Evolutionary conservation across 2,113 vertebrate species (phyloP), one percentile per base, ranked within the genome.

Genomic region (Galbula dea): DNA sequence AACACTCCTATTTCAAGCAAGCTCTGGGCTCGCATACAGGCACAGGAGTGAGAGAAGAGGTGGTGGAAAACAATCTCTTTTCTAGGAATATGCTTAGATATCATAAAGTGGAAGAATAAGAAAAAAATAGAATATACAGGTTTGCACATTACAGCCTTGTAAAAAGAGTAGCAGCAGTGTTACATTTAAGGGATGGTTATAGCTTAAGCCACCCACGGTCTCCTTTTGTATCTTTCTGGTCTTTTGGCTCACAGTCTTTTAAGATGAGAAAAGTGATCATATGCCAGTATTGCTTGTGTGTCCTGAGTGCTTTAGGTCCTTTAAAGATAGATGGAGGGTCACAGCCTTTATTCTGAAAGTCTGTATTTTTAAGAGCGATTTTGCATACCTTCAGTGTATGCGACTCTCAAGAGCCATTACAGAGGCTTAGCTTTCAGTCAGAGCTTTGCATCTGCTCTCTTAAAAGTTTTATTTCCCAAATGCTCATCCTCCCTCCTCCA

Each of bases 341-440:
- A 0, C 0, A 2, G n/a, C 27, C 59, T 36, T 37, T 32, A 9
- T 27, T 49, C n/a, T 22, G 14, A 39, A 48, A 34, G 43, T 48
- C 30, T 59, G 48, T 26, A 4, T 36, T 71, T 80, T 54, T 32
- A 29, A 41, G 29, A 71, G 62, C 36, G 3, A 18, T 59, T 93
- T 66, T 65, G 39, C 15, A 29, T 12, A 22, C 21, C 55, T 59
- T 37, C 5, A 7, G 41, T 4, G 7, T 13, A 7, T 0, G 0
- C 7, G 65, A n/a, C 55, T 58, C 63, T 17, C 34, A 41, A 54
- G 36, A 90, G 43, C 22, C 29, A 13, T 3, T 29, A 5, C 46
- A 89, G 39, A n/a, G 36, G 23, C 15, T n/a, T 32, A 54, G 10
- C 14, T 81, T 86, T 24, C 43, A 73, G 18, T 7, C 37, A 67